Base-by-base conservation (phyloP, 2,797 vertebrate species). In the Pantherophis alleghaniensis region DNA sequence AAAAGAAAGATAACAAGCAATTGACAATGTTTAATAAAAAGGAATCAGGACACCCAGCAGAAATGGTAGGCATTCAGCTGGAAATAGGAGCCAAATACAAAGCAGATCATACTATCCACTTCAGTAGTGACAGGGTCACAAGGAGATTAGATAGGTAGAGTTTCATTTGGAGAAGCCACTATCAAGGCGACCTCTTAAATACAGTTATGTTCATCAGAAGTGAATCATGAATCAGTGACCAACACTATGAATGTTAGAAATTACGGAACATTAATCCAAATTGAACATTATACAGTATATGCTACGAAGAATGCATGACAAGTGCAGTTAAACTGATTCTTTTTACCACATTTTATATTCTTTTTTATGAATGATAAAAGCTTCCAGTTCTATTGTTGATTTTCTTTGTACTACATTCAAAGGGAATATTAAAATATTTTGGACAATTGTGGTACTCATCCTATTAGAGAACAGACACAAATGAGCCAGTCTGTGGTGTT, bases 371-470 rank as follows among this genome's bases (percentile, higher is more conserved):
- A 6, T 20, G 18, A 89, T 61, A 12, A 53, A 92, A 89, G 32
- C 13, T 3, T 37, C 18, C 20, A 1, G 3, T 89, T 88, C 37
- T 2, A 9, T 66, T 51, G 11, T 28, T 61, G 16, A 37, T 55
- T 14, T 92, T 83, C 42, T 90, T 92, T 60, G n/a, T 89, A 26
- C 11, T 89, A 24, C 18, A 6, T 12, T 90, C 91, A 92, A 92
- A 74, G n/a, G 16, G 2, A 37, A 53, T 83, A 55, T 90, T 74
- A 90, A 22, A 55, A 57, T 88, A 74, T 47, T 74, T 11, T 53
- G 22, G 37, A 13, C 13, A 88, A 11, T 10, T 2, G 22, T 47
- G 56, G 9, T 57, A 24, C 22, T 57, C 26, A 56, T 55, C 28
- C 51, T 51, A 87, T 3, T 56, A 42, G 10, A 56, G 61, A 60